phyloP scores from a whole-genome alignment of 2,797 vertebrate species.

The Sebastes goodei region DNA sequence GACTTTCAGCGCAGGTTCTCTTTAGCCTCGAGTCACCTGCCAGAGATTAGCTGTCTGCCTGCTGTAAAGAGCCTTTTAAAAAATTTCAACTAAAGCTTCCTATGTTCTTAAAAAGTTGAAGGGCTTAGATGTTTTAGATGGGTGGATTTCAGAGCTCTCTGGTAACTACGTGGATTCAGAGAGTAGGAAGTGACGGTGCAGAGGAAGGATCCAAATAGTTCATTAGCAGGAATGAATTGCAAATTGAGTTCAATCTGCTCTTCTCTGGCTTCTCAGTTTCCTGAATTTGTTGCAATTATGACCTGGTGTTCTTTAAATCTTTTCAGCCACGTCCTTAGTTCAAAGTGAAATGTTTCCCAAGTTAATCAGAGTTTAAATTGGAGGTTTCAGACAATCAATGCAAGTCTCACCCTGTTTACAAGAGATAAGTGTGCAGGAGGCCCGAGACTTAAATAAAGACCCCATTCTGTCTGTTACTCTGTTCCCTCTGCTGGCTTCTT shows the following conservation, averaged over 20 bases:
- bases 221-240: background rate
- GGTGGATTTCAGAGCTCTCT: background rate
- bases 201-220: background rate
- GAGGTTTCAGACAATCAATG: slow-evolving; percentile 27
- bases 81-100: slow-evolving; percentile 12
- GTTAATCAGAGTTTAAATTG: slow-evolving; percentile 7
- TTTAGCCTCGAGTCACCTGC: slow-evolving; percentile 14
- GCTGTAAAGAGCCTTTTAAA: slow-evolving; percentile 21
- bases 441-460: slow-evolving; percentile 22
- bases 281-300: background rate
- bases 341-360: slow-evolving; percentile 30
- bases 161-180: background rate
- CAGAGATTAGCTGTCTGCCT: slow-evolving; percentile 18
- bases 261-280: background rate
- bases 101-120: background rate
- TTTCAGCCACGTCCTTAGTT: background rate
- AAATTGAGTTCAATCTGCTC: background rate
- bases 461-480: slow-evolving; percentile 10
- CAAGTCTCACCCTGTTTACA: slow-evolving; percentile 14
- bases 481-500: background rate
- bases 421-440: background rate
- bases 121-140: slow-evolving; percentile 21
- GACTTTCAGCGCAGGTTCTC: background rate
- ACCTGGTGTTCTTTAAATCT: background rate
- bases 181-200: background rate